phyloP scores from a whole-genome alignment of 1,140 invertebrate species.

The Lithobius niger region DNA sequence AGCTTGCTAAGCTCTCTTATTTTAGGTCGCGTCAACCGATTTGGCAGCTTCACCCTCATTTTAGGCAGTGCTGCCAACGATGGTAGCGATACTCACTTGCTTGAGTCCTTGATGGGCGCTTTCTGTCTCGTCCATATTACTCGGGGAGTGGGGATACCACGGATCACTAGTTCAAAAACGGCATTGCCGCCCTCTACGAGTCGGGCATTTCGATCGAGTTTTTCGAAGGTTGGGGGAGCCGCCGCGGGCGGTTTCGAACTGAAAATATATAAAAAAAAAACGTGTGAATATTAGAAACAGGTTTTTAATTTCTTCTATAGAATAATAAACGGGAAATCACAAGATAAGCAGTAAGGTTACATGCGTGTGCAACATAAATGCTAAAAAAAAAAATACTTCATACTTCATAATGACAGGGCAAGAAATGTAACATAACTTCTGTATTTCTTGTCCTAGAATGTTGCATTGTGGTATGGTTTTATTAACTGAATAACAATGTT shows the following conservation, averaged over 20 bases:
- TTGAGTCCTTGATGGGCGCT: slow-evolving; percentile 46
- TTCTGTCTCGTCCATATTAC: slow-evolving; percentile 90
- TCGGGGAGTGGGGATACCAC: slow-evolving; percentile 81
- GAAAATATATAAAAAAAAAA: background rate
- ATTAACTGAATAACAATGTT: too few species aligned
- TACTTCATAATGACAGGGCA: background rate
- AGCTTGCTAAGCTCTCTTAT: too few species aligned
- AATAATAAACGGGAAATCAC: too few species aligned
- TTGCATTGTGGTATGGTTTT: too few species aligned
- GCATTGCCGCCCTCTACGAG: slow-evolving; percentile 87
- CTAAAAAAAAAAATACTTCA: background rate
- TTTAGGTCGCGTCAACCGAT: too few species aligned
- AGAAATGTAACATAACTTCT: background rate
- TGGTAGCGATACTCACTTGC: slow-evolving; percentile 10
- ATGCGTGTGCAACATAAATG: background rate
- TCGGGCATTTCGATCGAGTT: slow-evolving; percentile 81
- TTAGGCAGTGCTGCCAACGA: too few species aligned
- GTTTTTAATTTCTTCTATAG: too few species aligned
- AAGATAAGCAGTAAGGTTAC: too few species aligned
- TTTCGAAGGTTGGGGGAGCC: slow-evolving; percentile 75
- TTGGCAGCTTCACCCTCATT: too few species aligned
- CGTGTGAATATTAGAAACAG: background rate
- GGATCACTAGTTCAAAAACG: slow-evolving; percentile 76
- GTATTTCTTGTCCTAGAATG: background rate
- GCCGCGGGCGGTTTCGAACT: slow-evolving; percentile 33